A percentile compares a stretch with the other conserved stretches of the same genome.
These are phyloP conservation scores for Rutpela maculata DNA, from an alignment of 2,888 invertebrate genomes.

Conservation along the genomic window DNA sequence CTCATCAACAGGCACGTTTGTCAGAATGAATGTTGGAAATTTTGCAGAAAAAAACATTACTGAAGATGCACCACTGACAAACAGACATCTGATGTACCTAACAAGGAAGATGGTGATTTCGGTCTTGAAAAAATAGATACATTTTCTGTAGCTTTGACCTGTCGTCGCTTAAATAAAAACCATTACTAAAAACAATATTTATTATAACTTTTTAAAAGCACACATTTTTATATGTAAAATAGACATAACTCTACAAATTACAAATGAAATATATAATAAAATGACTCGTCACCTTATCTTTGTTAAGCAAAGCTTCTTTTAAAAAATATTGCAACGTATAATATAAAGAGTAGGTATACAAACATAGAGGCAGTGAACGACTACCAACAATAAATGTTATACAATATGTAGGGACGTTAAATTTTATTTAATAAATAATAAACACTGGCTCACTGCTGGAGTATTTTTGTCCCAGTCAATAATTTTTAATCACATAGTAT, in stretches of 20 bases:
- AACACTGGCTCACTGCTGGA: conserved; percentile 62
- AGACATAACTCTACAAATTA: conserved; percentile 69
- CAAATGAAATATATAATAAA: conserved; percentile 62
- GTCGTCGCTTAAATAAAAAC: conserved; percentile 4
- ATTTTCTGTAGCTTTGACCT: too few relatives aligned
- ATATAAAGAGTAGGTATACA: conserved; percentile 54
- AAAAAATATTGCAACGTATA: conserved; percentile 64
- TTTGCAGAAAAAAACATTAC: too few relatives aligned
- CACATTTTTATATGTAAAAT: conserved; percentile 70
- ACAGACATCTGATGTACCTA: too few relatives aligned
- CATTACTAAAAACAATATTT: conserved; percentile 70
- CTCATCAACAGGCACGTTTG: too few relatives aligned
- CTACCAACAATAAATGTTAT: conserved; percentile 48
- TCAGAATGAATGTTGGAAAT: too few relatives aligned
- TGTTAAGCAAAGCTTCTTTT: conserved; percentile 66
- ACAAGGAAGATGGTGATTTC: too few relatives aligned
- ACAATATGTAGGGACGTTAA: conserved; percentile 50
- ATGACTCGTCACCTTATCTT: conserved; percentile 67
- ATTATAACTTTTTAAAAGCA: conserved; percentile 71
- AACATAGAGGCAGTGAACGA: conserved; percentile 55
- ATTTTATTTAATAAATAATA: conserved; percentile 59
- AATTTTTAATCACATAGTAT: conserved; percentile 63
- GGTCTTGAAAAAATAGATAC: too few relatives aligned
- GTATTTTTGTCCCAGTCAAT: conserved; percentile 64
- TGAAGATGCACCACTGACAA: too few relatives aligned